Base-by-base conservation (phyloP, 2,797 vertebrate genomes). In the Pseudotriccus pelzelni region DNA sequence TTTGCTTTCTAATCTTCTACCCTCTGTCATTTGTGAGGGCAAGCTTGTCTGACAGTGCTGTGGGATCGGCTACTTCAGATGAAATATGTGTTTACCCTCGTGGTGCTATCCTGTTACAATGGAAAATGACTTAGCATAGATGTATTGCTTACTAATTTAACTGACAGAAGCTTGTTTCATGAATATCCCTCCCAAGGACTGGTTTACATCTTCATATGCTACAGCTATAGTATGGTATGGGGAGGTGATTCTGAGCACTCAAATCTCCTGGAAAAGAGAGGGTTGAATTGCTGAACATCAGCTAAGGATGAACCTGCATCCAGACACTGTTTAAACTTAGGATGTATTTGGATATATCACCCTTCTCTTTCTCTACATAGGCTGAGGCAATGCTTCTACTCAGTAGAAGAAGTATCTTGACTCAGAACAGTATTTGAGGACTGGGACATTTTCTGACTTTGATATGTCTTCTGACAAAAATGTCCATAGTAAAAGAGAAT, bases 61-160 rank as follows among this genome's bases (percentile, higher is more conserved):
- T 64, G 64, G 60, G 64, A 78, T 41, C 6, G 0, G 52, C 84
- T 84, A 18, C 74, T 90, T 84, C 62, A 92, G 75, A 76, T 92
- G 36, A 73, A 79, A 62, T 32, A 60, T 6, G 0, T 87, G 58
- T 95, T 93, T 91, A 70, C 84, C 44, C 49, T 94, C 52, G 87
- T 91, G 94, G 91, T 93, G 93, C 94, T 96, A 92, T 92, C 59
- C 89, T 66, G 13, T 87, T 90, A 52, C 22, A 44, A 16, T 37
- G 56, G 82, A 77, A 90, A 89, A 92, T 79, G 10, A 75, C 55
- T 76, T 92, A 76, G 53, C 30, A 32, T 81, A 84, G 67, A 19
- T 36, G 6, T 39, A 17, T 82, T 79, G 39, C 63, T 91, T 92
- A 83, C 39, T 93, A 78, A 79, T 64, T 78, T 63, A 88, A 85